These are phyloP conservation scores for Lypha dubia DNA, from an alignment of 2,888 invertebrate genomes.

Conservation along the genomic window DNA sequence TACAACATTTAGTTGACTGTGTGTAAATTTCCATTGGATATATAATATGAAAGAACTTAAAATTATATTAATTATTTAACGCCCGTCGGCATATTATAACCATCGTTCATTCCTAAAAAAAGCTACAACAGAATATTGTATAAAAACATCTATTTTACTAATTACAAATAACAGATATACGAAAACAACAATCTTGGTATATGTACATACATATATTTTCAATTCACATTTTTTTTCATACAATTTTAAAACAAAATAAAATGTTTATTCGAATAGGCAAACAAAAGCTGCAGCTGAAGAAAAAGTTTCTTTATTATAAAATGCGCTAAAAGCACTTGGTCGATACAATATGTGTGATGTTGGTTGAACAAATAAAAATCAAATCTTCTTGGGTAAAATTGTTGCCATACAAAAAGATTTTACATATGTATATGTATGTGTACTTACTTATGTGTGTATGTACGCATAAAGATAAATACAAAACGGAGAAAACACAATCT, in stretches of 20 bases:
- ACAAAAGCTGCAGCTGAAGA: constrained; percentile 4
- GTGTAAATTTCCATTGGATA: too few relatives aligned
- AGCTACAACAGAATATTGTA: background rate
- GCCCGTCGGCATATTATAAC: background rate
- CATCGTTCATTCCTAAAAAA: background rate
- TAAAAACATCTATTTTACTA: background rate
- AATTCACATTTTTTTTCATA: background rate
- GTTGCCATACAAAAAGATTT: background rate
- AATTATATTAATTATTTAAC: background rate
- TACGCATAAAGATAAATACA: background rate
- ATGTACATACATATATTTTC: too few relatives aligned
- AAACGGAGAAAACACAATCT: background rate
- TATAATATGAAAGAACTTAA: too few relatives aligned
- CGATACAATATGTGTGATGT: constrained; percentile 17
- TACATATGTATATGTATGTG: too few relatives aligned
- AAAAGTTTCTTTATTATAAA: constrained; percentile 40
- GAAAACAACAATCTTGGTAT: background rate
- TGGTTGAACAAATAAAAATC: constrained; percentile 48
- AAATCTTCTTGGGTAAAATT: constrained; percentile 17
- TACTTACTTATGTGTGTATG: too few relatives aligned
- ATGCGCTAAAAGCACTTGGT: background rate
- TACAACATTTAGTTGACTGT: too few relatives aligned
- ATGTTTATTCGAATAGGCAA: background rate
- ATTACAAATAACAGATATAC: background rate
- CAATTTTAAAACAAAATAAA: background rate